Evolutionary conservation across 2,113 vertebrate genomes (phyloP), one percentile per base, ranked within the genome.

Genomic region (Callorhinus ursinus): DNA sequence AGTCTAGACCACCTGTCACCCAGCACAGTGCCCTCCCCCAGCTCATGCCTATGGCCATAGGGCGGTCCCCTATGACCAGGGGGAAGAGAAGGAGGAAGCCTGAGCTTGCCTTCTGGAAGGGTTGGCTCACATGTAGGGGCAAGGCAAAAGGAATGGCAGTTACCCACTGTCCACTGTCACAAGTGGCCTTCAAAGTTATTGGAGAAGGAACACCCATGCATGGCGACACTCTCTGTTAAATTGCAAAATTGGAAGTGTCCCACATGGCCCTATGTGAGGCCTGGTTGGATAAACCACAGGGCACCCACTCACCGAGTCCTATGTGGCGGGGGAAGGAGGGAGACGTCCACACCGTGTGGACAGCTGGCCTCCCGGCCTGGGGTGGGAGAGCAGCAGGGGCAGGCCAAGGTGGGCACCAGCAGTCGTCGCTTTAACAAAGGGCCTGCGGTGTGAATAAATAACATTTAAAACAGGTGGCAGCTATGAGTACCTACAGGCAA

Each of bases 11-110:
- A 19, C 53, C 4, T 0, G 14, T 39, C 19, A 3, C 87, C 0
- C 1, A 18, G 16, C 18, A 0, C 0, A 0, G 49, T 0, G 13
- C 7, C 31, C 42, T 39, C 1, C 28, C 87, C 71, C 28, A 1
- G 11, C 72, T 21, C 55, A 26, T 3, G 36, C 55, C 72, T 46
- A 3, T 0, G 4, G 42, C 83, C 61, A 11, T 2, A 22, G 7
- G 42, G 6, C 18, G 0, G 19, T 16, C 61, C 5, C 7, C 6
- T 1, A 31, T 13, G 77, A 3, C n/a, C 49, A 21, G n/a, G 26
- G 2, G 5, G 33, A 18, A 0, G 63, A 61, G 24, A 31, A 22
- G 46, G 42, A 71, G 1, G 51, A 36, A 14, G 22, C 22, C 33
- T 5, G 4, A 31, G 10, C 9, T 28, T 19, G 11, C 26, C 6